Evolutionary conservation across 2,113 vertebrate species (phyloP), one percentile per base, ranked within the genome.

Genomic region (Poeciliopsis prolifica): DNA sequence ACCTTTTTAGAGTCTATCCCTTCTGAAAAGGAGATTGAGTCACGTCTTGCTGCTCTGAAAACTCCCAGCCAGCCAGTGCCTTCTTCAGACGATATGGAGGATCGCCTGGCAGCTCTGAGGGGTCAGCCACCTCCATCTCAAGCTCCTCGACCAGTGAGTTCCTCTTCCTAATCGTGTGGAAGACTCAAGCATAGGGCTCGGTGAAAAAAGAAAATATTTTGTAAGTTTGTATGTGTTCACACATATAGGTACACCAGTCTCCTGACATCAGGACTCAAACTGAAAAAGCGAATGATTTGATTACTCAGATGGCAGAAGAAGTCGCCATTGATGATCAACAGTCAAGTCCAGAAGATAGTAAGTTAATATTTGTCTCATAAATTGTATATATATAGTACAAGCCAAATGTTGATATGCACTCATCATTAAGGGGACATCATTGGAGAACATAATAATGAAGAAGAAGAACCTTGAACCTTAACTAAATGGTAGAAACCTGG

Each of bases 1-100:
- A 1, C 69, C 42, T 74, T 68, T 90, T 29, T 88, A 99, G 97
- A 96, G 85, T 93, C 94, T 19, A 72, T 97, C 51, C 94, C 96
- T 17, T 96, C 97, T 8, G 94, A 96, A 58, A 95, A 93, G 51
- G 98, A 99, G 74, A 94, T 99, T 0, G 98, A 98, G 90, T 91
- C 96, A 72, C 96, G 98, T 14, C 94, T 99, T 66, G 95, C 96
- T 64, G 96, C 96, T 0, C 89, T 99, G 70, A 97, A 94, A 90
- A 92, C 93, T 61, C 88, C 93, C 76, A 60, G 63, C 40, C 86
- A 89, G 73, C 88, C 94, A n/a, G 85, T 96, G 82, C 95, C 95
- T 70, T 97, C 97, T 66, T 71, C 89, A 1, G 73, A 85, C 66
- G 96, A 98, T 61, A 96, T 98, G 93, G 96, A 98, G 86, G 93